Conservation (phyloP, 2,888 invertebrate species). For the Digitonthophagus gazella region DNA sequence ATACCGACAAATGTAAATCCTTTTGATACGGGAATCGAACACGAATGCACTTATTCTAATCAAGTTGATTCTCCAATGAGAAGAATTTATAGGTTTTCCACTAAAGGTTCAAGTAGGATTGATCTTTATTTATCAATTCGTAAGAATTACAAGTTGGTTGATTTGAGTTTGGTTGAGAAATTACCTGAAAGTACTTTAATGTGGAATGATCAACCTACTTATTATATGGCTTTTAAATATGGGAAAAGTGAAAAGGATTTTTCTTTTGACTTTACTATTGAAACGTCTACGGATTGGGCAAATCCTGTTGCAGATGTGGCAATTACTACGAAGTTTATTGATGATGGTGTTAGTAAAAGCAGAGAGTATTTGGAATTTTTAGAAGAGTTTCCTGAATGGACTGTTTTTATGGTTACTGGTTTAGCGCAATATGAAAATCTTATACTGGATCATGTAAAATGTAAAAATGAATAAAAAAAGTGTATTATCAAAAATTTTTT, state of each 20-base stretch:
- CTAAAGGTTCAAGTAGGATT: slow-evolving; percentile 63
- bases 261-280: slow-evolving; percentile 40
- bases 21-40: background rate
- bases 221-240: slow-evolving; percentile 39
- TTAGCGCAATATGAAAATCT: slow-evolving; percentile 50
- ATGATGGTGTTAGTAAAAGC: slow-evolving; percentile 48
- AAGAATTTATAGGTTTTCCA: slow-evolving; percentile 17
- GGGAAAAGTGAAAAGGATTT: slow-evolving; percentile 39
- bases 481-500: too few species aligned
- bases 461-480: background rate
- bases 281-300: slow-evolving; percentile 36
- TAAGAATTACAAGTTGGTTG: slow-evolving; percentile 52
- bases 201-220: slow-evolving; percentile 40
- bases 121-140: slow-evolving; percentile 61
- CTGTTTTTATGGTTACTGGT: slow-evolving; percentile 49
- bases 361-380: slow-evolving; percentile 51
- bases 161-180: slow-evolving; percentile 56
- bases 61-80: background rate
- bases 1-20: background rate
- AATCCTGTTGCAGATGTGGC: slow-evolving; percentile 47
- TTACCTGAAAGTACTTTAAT: slow-evolving; percentile 27
- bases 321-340: slow-evolving; percentile 52
- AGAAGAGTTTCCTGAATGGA: slow-evolving; percentile 55
- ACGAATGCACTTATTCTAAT: background rate
- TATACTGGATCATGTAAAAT: background rate